phyloP scores from a whole-genome alignment of 2,888 invertebrate species.

The Neria commutata region DNA sequence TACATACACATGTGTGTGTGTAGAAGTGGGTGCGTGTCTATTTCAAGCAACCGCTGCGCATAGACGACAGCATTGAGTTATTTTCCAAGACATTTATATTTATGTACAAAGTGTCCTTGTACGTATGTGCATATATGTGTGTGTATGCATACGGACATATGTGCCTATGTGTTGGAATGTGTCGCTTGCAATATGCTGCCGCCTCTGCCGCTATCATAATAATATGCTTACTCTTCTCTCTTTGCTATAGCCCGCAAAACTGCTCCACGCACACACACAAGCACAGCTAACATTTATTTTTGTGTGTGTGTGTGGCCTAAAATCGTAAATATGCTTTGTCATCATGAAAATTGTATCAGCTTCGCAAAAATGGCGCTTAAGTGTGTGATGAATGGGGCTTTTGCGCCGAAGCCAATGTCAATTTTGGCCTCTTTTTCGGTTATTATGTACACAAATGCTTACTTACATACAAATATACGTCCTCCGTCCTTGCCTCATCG shows the following conservation, averaged over 20 bases:
- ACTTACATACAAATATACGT: too few species aligned
- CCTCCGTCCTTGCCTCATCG: too few species aligned
- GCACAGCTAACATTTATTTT: not conserved
- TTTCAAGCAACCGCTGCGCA: not conserved
- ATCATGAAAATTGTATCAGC: slow-evolving; percentile 8
- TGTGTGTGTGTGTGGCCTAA: slow-evolving; percentile 6
- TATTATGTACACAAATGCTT: not conserved
- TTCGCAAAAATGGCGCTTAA: slow-evolving; percentile 10
- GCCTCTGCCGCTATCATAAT: not conserved
- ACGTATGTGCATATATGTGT: not conserved
- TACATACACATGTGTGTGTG: too few species aligned
- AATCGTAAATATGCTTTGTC: slow-evolving; percentile 14
- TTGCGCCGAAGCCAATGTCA: slow-evolving; percentile 15
- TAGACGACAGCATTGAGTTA: slow-evolving; percentile 1
- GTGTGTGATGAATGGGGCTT: slow-evolving; percentile 17
- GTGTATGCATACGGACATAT: not conserved
- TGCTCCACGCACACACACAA: not conserved
- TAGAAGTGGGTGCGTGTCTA: too few species aligned
- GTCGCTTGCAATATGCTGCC: slow-evolving; percentile 4
- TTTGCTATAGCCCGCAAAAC: not conserved
- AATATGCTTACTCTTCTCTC: slow-evolving; percentile 3
- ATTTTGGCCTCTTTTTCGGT: slow-evolving; percentile 8
- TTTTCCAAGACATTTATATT: slow-evolving; percentile 5
- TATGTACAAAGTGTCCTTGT: not conserved
- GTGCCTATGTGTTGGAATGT: not conserved